Base-by-base conservation (phyloP, 1,140 invertebrate species). In the Drosophila ogumai region DNA sequence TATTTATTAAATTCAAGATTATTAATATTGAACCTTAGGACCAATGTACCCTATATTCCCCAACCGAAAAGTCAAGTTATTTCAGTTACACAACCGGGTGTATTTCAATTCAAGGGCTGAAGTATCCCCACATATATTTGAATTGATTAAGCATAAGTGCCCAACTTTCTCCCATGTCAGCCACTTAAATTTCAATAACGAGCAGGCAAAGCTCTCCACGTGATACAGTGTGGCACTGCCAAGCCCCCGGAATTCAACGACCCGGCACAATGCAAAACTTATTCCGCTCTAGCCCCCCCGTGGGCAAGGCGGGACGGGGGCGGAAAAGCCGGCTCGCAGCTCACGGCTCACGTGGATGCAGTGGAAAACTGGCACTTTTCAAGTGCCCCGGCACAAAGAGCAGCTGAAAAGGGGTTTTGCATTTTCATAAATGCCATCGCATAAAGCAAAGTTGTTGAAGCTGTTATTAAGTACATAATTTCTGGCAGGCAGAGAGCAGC, bases 381-480 rank as follows among this genome's bases (percentile, higher is more conserved):
- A 82, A 82, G 75, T 82, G 81, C 31, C 58, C 43, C 38, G 31
- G 43, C 81, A 84, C 81, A 84, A 71, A 78, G 67, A 69, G 66
- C 75, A 54, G 68, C 69, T 46, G 68, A 52, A 73, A 75, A 47
- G 75, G 71, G 79, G 73, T 84, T 90, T 77, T 81, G 84, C 81
- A 88, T 88, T 88, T 84, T 84, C 84, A 88, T 88, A 88, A 88
- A 88, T 81, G 84, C 85, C 76, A 60, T 71, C 65, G 81, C 81
- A 81, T 90, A 84, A 87, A 84, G 84, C 69, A 84, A 87, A 87
- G 84, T 87, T 87, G 85, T 87, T 80, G 66, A 78, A 84, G 84
- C 84, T 88, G 72, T 90, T 90, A 90, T 88, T 88, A 88, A 88
- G 85, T 90, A 81, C 77, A 88, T 88, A 78, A 88, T 88, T 88